Base-by-base conservation (phyloP, 2,797 vertebrate genomes). In the Tolypeutes matacus region DNA sequence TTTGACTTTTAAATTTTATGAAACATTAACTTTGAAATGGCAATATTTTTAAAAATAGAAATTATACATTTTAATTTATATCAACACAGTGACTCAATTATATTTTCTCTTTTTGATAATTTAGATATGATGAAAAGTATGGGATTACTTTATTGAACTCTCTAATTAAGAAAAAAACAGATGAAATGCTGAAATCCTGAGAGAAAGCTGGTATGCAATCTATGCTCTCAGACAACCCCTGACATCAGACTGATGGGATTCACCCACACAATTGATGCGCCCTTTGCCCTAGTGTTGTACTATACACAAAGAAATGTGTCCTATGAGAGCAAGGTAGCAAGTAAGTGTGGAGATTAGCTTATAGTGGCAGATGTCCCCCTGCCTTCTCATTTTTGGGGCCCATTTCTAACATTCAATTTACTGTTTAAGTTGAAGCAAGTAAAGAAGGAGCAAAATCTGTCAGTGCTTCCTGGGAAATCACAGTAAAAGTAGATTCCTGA, bases 1-100 rank as follows among this genome's bases (percentile, higher is more conserved):
- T 64, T 80, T 31, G 31, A 73, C 65, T 75, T 89, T 80, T n/a
- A 83, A 82, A 89, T 94, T 86, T 87, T 69, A 89, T 73, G 31
- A 89, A 58, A 12, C 21, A 78, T 25, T 92, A 42, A 31, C 39
- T 77, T 46, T 82, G 58, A 90, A 95, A 64, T 36, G 85, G 25
- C 36, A 91, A 34, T 27, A 29, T 73, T 86, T 39, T 53, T 92
- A 36, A 89, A 91, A 70, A 89, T 36, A 78, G 87, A 78, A 78
- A n/a, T 9, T 13, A 76, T 42, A 34, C 18, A 80, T 36, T 70
- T 91, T 58, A 36, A 67, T 78, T 89, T 34, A 34, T 92, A 31
- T 86, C 64, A 92, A 75, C 18, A 53, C 9, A 14, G 46, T 49
- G 31, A 53, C 70, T 49, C 39, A 86, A 77, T 78, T 78, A 46